Base-by-base conservation (phyloP, 2,888 invertebrate genomes). In the Hirtodrosophila histrioides region DNA sequence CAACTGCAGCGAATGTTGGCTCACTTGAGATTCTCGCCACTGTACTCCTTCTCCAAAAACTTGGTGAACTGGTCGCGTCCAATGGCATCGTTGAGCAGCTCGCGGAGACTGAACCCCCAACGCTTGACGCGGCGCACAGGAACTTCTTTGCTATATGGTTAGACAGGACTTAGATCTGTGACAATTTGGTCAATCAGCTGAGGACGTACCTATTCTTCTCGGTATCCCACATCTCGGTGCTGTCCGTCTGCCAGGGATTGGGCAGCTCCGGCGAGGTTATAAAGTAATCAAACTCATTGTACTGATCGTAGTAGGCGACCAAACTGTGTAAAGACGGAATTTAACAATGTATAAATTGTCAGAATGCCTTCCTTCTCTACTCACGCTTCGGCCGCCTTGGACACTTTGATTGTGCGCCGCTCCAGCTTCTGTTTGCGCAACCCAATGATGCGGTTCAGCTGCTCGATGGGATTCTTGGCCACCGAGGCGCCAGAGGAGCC, bases 11-110 rank as follows among this genome's bases (percentile, higher is more conserved):
- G 3, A n/a, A 27, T 10, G 7, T 33, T 11, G n/a, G 11, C 94
- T 93, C 91, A 98, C 97, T 97, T 97, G 85, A 99, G 94, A 93
- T 99, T 99, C 93, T 99, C 99, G 45, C 97, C 98, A 88, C 98
- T 98, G 92, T 99, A 99, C 92, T 99, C 99, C 92, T 99, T 99
- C 89, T 97, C 97, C 46, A 99, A 94, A 92, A 99, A 99, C 90
- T 95, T 95, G 70, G 96, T 95, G 92, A 99, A 99, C 73, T 99
- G 99, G 55, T 99, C 99, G 76, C 96, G 93, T 3, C 99, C 99
- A 10, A 98, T 94, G n/a, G 97, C 95, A 93, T 99, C 99, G 78
- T 96, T 95, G 6, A 99, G 93, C 56, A 99, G 93, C 92, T 99
- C 99, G 73, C 98, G 96, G 57, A 99, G 94, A 84, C 97, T 96